Base-by-base conservation (phyloP, 2,113 vertebrate genomes). In the Okapia johnstoni region DNA sequence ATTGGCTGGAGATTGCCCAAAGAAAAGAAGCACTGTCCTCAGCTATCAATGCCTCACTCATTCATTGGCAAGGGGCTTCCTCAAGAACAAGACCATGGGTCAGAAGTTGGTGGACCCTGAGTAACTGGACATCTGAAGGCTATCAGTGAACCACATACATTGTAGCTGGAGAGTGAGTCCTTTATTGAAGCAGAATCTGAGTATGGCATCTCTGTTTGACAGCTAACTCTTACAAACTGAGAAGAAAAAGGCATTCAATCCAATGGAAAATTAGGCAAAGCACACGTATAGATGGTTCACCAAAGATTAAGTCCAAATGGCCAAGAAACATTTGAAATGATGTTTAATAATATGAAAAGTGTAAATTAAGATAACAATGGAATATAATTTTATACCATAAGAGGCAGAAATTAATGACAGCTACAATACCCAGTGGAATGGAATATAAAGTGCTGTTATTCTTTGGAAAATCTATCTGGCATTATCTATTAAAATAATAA, bases 401-500 rank as follows among this genome's bases (percentile, higher is more conserved):
- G 83, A 84, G 52, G 16, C 50, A 93, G 43, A 93, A 93, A 77
- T 90, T 40, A 93, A 57, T 55, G 48, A 87, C 15, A 52, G 14
- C 57, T 70, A 55, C 6, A 92, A 21, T 76, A 91, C 13, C 14
- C 9, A 57, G 46, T 85, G 60, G 73, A 30, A 16, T 55, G 16
- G 17, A 84, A 70, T 85, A 23, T 88, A n/a, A 50, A 26, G 15
- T 52, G 16, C 25, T 36, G 8, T 55, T 77, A 46, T 21, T 92
- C 33, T 76, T 84, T 94, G 54, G 33, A 28, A 94, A 85, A 80
- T 57, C 16, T 66, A 48, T 58, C 16, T 70, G 30, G 12, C n/a
- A 60, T 93, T 93, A 84, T 70, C 52, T 88, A 85, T 85, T 91
- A 92, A 66, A 85, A 85, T 91, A 46, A 94, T 76, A 91, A 94